These are phyloP conservation scores for Esox niger DNA, from an alignment of 2,113 vertebrate species.

Conservation along the genomic window DNA sequence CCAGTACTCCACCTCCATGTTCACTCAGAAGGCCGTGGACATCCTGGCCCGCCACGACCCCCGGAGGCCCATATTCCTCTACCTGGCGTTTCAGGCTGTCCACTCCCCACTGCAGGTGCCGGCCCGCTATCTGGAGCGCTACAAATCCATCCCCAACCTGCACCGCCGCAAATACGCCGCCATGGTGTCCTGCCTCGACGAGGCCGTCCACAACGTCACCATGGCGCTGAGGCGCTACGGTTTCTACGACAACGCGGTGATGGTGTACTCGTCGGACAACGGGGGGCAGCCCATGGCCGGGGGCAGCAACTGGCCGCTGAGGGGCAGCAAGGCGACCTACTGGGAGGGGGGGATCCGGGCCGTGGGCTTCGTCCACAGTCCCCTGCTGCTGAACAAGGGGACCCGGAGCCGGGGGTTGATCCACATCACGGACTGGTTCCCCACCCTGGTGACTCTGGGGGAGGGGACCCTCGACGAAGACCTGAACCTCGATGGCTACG, in stretches of 20 bases:
- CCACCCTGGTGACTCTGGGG: constrained; percentile 87
- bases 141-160: constrained; percentile 86
- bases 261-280: constrained; percentile 96
- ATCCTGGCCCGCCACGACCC: constrained; percentile 86
- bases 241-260: constrained; percentile 89
- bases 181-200: constrained; percentile 94
- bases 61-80: constrained; percentile 84
- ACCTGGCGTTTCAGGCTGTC: constrained; percentile 93
- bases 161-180: constrained; percentile 89
- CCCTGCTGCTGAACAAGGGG: constrained; percentile 85
- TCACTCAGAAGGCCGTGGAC: constrained; percentile 84
- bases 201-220: constrained; percentile 90
- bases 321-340: constrained; percentile 92
- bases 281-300: constrained; percentile 90
- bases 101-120: constrained; percentile 94
- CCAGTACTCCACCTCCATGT: constrained; percentile 93
- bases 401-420: constrained; percentile 85
- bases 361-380: constrained; percentile 95
- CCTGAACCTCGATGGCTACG: constrained; percentile 87
- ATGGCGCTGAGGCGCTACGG: constrained; percentile 83
- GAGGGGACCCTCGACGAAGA: constrained; percentile 89
- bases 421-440: constrained; percentile 98
- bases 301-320: constrained; percentile 95
- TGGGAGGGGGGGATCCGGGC: constrained; percentile 96
- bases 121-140: constrained; percentile 84